A percentile compares a stretch with the other conserved stretches of the same genome.
These are phyloP conservation scores for Pelosia muscerda DNA, from an alignment of 2,888 invertebrate species.

Conservation along the genomic window DNA sequence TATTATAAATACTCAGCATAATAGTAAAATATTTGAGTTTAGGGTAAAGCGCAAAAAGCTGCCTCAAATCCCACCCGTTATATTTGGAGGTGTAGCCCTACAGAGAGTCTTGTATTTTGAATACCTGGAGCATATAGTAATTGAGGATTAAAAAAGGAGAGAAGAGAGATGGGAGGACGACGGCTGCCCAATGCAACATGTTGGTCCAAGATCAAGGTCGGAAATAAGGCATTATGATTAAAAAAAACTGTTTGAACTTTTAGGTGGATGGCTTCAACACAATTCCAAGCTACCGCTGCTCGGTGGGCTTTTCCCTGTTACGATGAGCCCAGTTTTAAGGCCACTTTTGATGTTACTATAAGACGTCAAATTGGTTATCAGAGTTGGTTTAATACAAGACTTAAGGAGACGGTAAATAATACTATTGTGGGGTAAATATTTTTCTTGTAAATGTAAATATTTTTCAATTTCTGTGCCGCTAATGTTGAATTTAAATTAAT, in stretches of 20 bases:
- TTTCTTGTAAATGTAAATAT: neutral
- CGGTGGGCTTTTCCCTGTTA: conserved; percentile 92
- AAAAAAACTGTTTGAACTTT: neutral
- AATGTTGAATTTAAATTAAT: neutral
- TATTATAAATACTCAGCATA: too few species aligned
- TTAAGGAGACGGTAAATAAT: conserved; percentile 33
- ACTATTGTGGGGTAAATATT: conserved; percentile 54
- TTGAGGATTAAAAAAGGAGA: too few species aligned
- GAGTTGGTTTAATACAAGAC: conserved; percentile 88
- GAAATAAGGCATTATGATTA: too few species aligned
- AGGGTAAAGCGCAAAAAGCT: too few species aligned
- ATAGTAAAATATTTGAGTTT: too few species aligned
- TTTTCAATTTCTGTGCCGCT: neutral
- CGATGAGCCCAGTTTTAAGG: conserved; percentile 94
- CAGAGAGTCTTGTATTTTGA: too few species aligned
- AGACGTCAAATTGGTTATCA: conserved; percentile 82
- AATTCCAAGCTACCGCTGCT: conserved; percentile 90
- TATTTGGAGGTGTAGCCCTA: too few species aligned
- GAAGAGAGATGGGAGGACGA: too few species aligned
- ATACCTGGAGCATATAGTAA: too few species aligned
- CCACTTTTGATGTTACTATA: conserved; percentile 90
- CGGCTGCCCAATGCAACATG: too few species aligned
- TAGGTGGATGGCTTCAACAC: conserved; percentile 89
- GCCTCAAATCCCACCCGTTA: too few species aligned
- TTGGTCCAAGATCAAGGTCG: too few species aligned